phyloP scores from a whole-genome alignment of 1,140 invertebrate genomes.

The Heterodera carotae region DNA sequence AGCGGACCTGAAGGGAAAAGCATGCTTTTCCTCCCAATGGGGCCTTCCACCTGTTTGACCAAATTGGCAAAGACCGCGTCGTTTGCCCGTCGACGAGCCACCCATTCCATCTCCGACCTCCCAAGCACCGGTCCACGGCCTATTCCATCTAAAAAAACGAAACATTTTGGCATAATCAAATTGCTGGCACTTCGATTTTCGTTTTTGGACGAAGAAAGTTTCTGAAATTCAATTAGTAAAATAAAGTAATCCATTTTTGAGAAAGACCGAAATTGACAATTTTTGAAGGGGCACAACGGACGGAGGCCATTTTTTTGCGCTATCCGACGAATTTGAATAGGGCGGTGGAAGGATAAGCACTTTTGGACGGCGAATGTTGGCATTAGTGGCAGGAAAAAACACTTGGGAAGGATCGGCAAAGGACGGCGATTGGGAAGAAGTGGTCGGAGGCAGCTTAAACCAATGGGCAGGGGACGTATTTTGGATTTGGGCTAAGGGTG shows the following conservation, averaged over 20 bases:
- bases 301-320: not conserved
- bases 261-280: not conserved
- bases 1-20: conserved; percentile 30
- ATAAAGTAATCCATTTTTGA: not conserved
- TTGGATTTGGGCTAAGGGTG: too few relatives aligned
- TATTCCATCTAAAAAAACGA: not conserved
- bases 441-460: too few relatives aligned
- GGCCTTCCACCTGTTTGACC: conserved; percentile 52
- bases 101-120: not conserved
- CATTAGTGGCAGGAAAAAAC: conserved; percentile 19
- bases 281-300: not conserved
- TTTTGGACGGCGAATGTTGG: conserved; percentile 6
- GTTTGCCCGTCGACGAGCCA: conserved; percentile 20
- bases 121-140: too few relatives aligned
- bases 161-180: not conserved
- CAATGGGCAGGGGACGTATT: not conserved
- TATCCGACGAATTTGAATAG: not conserved
- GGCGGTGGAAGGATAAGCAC: conserved; percentile 1
- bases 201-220: not conserved
- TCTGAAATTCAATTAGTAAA: not conserved
- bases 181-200: not conserved
- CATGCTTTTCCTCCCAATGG: not conserved
- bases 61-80: conserved; percentile 62
- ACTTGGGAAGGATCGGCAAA: conserved; percentile 2
- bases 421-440: not conserved